Conservation (phyloP, 1,140 invertebrate species). For the Heterodera schachtii region DNA sequence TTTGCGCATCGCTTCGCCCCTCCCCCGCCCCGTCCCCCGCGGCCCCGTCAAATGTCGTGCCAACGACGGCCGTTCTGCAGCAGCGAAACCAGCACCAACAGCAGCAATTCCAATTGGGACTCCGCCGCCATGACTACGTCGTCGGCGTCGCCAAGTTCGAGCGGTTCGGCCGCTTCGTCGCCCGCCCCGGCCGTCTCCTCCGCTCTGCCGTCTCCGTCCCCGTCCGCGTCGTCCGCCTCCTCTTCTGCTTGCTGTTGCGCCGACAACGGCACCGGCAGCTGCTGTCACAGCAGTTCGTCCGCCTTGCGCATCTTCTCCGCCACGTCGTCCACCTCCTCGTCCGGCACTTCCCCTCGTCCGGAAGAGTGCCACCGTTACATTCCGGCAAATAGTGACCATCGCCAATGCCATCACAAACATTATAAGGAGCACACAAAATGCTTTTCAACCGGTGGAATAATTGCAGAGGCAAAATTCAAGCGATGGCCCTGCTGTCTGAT, state of each 20-base stretch:
- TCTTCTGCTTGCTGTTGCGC: not conserved
- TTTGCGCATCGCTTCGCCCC: not conserved
- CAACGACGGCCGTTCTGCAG: not conserved
- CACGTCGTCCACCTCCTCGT: not conserved
- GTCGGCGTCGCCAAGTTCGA: not conserved
- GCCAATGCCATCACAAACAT: too few relatives aligned
- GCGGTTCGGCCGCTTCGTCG: not conserved
- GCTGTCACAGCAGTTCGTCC: not conserved
- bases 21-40: not conserved
- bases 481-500: constrained; percentile 3
- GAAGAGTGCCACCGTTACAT: not conserved
- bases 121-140: not conserved
- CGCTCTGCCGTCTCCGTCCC: not conserved
- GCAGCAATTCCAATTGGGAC: not conserved
- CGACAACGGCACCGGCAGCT: not conserved
- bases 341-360: not conserved
- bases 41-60: not conserved
- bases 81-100: too few relatives aligned
- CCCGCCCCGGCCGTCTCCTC: not conserved
- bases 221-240: too few relatives aligned
- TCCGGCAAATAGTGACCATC: too few relatives aligned
- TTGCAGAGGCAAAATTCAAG: not conserved
- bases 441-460: too few relatives aligned
- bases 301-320: not conserved
- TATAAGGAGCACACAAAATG: too few relatives aligned